Evolutionary conservation across 2,113 vertebrate species (phyloP).

Genomic region (Ptychochromis oligacanthus): DNA sequence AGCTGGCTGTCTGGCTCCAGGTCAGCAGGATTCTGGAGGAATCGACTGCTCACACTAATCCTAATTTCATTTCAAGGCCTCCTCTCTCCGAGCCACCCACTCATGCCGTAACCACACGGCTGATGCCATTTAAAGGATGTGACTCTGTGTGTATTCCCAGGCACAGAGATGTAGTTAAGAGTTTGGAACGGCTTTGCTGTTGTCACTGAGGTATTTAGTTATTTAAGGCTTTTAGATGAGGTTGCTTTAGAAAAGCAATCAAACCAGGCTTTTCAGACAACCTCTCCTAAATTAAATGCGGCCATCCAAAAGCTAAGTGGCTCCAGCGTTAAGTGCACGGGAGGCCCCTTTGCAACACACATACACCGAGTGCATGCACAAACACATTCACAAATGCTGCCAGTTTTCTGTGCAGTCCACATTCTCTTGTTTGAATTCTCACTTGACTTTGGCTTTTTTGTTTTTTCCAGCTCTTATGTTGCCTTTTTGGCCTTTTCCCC

Average conservation of each 20-base stretch:
- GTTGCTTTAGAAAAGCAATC: slow-evolving; percentile 66
- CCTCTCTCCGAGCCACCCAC: slow-evolving; percentile 22
- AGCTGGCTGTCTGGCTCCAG: slow-evolving; percentile 14
- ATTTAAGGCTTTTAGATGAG: slow-evolving; percentile 58
- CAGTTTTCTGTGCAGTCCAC: slow-evolving; percentile 46
- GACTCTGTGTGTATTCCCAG: slow-evolving; percentile 47
- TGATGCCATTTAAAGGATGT: slow-evolving; percentile 41
- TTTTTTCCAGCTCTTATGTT: slow-evolving; percentile 13
- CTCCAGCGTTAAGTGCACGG: slow-evolving; percentile 34
- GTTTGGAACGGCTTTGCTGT: slow-evolving; percentile 25
- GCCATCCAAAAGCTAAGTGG: slow-evolving; percentile 63
- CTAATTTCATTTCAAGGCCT: slow-evolving; percentile 62
- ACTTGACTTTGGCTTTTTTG: slow-evolving; percentile 31
- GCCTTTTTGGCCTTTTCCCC: slow-evolving; percentile 1
- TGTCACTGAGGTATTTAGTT: slow-evolving; percentile 45
- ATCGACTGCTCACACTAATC: slow-evolving; percentile 13
- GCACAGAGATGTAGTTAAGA: slow-evolving; percentile 42
- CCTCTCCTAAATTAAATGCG: slow-evolving; percentile 50
- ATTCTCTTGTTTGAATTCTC: slow-evolving; percentile 43
- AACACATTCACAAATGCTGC: slow-evolving; percentile 18
- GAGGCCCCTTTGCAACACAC: slow-evolving; percentile 23
- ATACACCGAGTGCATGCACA: not conserved
- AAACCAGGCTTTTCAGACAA: slow-evolving; percentile 55
- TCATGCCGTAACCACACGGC: slow-evolving; percentile 29
- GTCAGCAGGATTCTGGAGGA: slow-evolving; percentile 21